phyloP scores from a whole-genome alignment of 2,797 vertebrate species.

The Microcaecilia unicolor region DNA sequence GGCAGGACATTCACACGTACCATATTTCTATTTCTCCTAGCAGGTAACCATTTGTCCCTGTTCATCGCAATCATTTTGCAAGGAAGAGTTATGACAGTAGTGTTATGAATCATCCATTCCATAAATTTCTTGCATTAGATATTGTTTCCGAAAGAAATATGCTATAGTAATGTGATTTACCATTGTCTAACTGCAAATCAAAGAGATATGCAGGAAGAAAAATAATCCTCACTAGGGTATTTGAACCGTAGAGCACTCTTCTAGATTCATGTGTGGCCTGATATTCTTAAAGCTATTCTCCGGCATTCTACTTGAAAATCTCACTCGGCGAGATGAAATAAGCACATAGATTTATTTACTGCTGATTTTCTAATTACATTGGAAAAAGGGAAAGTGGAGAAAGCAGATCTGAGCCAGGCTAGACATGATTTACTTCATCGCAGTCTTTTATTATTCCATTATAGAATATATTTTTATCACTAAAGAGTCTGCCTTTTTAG shows the following conservation, averaged over 20 bases:
- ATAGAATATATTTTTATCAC: too few relatives aligned
- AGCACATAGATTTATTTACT: not conserved
- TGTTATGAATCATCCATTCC: too few relatives aligned
- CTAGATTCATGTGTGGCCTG: too few relatives aligned
- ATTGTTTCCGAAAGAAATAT: too few relatives aligned
- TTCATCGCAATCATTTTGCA: too few relatives aligned
- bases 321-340: not conserved
- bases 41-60: too few relatives aligned
- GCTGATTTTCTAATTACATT: not conserved
- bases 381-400: not conserved
- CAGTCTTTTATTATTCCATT: not conserved
- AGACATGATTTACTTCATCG: not conserved
- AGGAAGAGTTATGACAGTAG: too few relatives aligned
- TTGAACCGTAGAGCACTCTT: not conserved
- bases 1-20: too few relatives aligned
- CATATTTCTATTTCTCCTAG: too few relatives aligned
- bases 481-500: too few relatives aligned
- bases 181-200: not conserved
- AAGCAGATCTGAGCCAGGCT: not conserved
- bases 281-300: not conserved
- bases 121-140: too few relatives aligned
- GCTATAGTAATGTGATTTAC: too few relatives aligned
- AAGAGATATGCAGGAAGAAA: not conserved
- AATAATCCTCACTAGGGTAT: not conserved
- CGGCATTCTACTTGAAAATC: constrained; percentile 9